Percentiles rank a stretch among this genome's conserved stretches.
These are phyloP conservation scores for Megaceryle maxima DNA, from an alignment of 2,113 vertebrate species.

Conservation along the genomic window DNA sequence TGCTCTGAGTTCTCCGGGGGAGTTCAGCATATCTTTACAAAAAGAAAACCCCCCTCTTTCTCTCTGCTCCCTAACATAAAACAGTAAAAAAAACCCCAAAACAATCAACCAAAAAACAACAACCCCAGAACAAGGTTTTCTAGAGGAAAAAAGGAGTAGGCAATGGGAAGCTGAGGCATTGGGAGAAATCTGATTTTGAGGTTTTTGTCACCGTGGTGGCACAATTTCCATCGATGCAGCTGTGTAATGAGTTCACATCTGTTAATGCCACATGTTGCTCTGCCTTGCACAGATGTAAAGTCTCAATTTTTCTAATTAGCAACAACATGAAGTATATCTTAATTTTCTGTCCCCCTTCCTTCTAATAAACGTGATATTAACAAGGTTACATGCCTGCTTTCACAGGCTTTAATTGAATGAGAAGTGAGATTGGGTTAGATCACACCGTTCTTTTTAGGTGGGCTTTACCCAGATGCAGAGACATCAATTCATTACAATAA, in stretches of 20 bases:
- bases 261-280: conserved; percentile 83
- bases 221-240: conserved; percentile 74
- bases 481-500: background rate
- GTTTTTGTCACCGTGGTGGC: conserved; percentile 49
- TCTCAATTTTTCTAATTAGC: conserved; percentile 87
- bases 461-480: conserved; percentile 29
- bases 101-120: background rate
- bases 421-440: conserved; percentile 74
- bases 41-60: background rate
- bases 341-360: conserved; percentile 81
- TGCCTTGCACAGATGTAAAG: conserved; percentile 80
- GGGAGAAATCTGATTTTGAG: conserved; percentile 66
- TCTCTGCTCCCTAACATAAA: background rate
- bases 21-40: background rate
- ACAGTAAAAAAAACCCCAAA: background rate
- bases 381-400: conserved; percentile 79
- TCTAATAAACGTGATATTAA: conserved; percentile 84
- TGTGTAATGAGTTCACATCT: conserved; percentile 85
- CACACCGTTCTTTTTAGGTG: conserved; percentile 48
- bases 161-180: background rate
- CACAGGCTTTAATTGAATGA: conserved; percentile 78
- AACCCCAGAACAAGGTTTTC: background rate
- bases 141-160: background rate
- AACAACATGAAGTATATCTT: conserved; percentile 84
- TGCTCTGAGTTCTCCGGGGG: background rate